Percentiles rank a stretch among this genome's conserved stretches.
These are phyloP conservation scores for Meghimatium bilineatum DNA, from an alignment of 2,888 invertebrate species.

Conservation along the genomic window DNA sequence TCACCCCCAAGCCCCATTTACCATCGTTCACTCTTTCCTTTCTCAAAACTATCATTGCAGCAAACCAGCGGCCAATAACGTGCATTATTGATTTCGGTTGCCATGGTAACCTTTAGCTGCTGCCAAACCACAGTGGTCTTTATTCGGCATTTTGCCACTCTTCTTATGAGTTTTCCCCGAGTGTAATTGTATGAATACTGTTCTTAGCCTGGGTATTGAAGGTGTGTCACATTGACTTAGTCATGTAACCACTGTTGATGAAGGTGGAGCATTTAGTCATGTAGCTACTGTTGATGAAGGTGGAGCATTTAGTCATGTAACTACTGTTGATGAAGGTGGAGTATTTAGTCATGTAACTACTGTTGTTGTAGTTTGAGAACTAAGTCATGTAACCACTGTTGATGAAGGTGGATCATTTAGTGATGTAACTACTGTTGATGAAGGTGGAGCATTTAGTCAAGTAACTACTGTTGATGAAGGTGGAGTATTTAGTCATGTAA, in stretches of 20 bases:
- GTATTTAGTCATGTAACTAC: too few species aligned
- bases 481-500: too few species aligned
- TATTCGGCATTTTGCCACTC: not conserved
- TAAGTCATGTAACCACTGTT: not conserved
- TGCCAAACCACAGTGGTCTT: not conserved
- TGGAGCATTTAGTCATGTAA: too few species aligned
- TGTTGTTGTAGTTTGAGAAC: too few species aligned
- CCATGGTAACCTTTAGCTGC: not conserved
- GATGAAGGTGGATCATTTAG: too few species aligned
- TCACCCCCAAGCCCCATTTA: not conserved
- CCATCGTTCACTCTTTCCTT: not conserved
- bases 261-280: too few species aligned
- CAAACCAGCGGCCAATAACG: not conserved
- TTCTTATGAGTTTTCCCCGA: not conserved
- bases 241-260: not conserved
- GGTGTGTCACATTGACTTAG: not conserved
- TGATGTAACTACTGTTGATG: too few species aligned
- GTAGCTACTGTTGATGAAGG: too few species aligned
- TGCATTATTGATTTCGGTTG: slow-evolving; percentile 5
- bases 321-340: too few species aligned
- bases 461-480: too few species aligned
- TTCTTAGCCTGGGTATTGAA: not conserved
- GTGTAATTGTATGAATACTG: not conserved
- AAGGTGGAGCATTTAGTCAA: too few species aligned
- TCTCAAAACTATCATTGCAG: not conserved